A percentile compares a stretch with the other conserved stretches of the same genome.
Evolutionary conservation across 2,797 vertebrate species (phyloP).

Genomic region (Kryptolebias ocellatus): DNA sequence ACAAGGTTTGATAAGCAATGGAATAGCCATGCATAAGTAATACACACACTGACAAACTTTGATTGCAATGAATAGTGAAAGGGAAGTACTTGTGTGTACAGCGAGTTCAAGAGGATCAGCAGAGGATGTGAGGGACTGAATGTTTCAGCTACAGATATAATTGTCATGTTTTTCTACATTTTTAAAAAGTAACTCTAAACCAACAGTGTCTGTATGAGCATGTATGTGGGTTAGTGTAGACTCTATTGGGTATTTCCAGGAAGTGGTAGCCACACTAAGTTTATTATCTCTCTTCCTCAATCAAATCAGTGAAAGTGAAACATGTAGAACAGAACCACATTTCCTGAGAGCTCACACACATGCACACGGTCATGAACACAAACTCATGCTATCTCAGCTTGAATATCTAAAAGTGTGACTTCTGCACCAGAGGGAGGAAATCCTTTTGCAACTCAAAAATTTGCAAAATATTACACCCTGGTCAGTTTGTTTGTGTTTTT

Average conservation of each 20-base stretch:
- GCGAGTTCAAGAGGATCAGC: not conserved
- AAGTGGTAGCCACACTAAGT: constrained; percentile 72
- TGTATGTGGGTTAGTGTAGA: not conserved
- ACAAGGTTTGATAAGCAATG: no score
- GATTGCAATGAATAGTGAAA: not conserved
- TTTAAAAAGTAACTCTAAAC: not conserved
- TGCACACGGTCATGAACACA: not conserved
- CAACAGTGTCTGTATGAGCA: not conserved
- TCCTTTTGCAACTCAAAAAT: constrained; percentile 58
- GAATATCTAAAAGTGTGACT: constrained; percentile 46
- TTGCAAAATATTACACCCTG: constrained; percentile 26
- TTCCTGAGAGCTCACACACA: constrained; percentile 54
- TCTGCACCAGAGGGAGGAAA: constrained; percentile 57
- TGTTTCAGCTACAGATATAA: not conserved
- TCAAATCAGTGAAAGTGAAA: constrained; percentile 73
- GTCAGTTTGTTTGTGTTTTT: constrained; percentile 12
- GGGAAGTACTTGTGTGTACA: not conserved
- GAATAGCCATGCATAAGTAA: no score
- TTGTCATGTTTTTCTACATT: not conserved
- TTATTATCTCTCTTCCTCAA: constrained; percentile 72
- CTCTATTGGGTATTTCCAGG: constrained; percentile 65
- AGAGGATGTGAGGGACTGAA: not conserved
- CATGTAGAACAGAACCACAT: constrained; percentile 62
- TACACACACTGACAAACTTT: not conserved
- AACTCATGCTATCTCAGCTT: constrained; percentile 25